Evolutionary conservation across 2,797 vertebrate species (phyloP).

Genomic region (Melanotaenia maccullochi): DNA sequence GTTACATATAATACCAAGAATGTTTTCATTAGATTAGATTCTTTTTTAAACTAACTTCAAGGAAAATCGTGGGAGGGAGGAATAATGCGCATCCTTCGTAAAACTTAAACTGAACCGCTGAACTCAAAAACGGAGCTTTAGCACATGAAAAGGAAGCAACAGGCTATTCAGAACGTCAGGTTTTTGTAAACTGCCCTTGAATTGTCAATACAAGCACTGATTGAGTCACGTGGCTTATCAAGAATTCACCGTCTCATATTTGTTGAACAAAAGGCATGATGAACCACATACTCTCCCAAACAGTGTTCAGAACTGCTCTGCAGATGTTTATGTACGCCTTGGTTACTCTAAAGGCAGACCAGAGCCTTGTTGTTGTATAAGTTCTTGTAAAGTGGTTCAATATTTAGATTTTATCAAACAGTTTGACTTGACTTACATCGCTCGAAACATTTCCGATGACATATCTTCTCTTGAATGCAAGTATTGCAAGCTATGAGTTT

Average conservation of each 20-base stretch:
- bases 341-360: not conserved
- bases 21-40: constrained; percentile 16
- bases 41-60: constrained; percentile 26
- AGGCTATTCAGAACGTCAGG: constrained; percentile 27
- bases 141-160: constrained; percentile 33
- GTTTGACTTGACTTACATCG: not conserved
- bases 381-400: not conserved
- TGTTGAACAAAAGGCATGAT: constrained; percentile 21
- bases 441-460: not conserved
- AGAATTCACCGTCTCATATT: constrained; percentile 5
- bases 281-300: not conserved
- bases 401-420: not conserved
- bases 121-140: constrained; percentile 26
- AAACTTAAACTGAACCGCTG: constrained; percentile 35
- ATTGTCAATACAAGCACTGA: constrained; percentile 24
- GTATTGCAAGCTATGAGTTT: not conserved
- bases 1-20: constrained; percentile 28
- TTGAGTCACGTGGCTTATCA: constrained; percentile 5
- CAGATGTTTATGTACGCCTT: not conserved
- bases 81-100: constrained; percentile 29
- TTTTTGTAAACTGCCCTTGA: constrained; percentile 44
- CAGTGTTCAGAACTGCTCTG: not conserved
- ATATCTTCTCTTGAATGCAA: not conserved
- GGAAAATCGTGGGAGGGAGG: constrained; percentile 24
- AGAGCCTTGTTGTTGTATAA: not conserved